These are phyloP conservation scores for Cichlasoma orientale DNA, from an alignment of 2,797 vertebrate species.

Conservation along the genomic window DNA sequence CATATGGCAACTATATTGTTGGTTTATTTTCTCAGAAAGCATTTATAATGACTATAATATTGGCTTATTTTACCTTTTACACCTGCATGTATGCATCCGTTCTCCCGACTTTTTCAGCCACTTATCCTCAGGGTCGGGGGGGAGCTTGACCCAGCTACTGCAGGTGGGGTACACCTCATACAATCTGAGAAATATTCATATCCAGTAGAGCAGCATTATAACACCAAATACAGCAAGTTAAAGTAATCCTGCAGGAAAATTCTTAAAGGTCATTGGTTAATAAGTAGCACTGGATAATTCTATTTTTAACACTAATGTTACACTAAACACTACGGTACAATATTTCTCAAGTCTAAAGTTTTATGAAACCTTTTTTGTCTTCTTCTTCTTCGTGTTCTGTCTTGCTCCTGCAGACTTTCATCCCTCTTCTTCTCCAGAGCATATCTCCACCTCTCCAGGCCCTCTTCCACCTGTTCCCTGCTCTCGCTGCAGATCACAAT, in stretches of 20 bases:
- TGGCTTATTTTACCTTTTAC: no score
- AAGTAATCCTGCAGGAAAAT: neutral
- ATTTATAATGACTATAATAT: neutral
- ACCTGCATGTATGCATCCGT: no score
- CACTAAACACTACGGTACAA: no score
- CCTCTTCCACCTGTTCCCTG: neutral
- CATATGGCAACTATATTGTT: neutral
- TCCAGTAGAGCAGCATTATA: neutral
- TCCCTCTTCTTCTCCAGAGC: neutral
- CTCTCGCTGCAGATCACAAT: neutral
- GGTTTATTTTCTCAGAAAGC: neutral
- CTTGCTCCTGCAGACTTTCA: neutral
- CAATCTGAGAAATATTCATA: neutral
- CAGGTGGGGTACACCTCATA: neutral
- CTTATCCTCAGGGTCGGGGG: no score
- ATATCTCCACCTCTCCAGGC: neutral
- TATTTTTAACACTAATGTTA: no score
- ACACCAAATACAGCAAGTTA: neutral
- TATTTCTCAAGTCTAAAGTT: neutral
- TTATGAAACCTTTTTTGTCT: neutral
- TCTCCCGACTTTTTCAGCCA: no score
- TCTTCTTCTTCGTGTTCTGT: no score
- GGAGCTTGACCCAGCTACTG: no score
- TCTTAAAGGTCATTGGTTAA: neutral
- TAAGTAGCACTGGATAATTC: neutral